phyloP scores from a whole-genome alignment of 2,797 vertebrate genomes.

The Sebastes kiyomatsui region DNA sequence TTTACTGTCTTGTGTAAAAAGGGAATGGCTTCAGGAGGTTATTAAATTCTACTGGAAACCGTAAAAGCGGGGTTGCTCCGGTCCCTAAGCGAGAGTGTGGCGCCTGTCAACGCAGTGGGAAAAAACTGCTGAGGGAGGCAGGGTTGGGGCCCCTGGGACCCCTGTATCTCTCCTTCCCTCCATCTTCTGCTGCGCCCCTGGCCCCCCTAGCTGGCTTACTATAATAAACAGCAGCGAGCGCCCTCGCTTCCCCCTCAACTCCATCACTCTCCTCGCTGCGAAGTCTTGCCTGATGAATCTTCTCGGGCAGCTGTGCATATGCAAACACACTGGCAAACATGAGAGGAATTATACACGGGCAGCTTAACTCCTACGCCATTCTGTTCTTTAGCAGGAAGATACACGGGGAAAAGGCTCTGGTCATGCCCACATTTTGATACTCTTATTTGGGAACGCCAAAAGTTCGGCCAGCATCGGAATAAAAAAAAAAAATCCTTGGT shows the following conservation, averaged over 20 bases:
- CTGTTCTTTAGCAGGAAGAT: constrained; percentile 27
- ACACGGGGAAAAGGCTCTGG: constrained; percentile 5
- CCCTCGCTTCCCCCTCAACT: constrained; percentile 10
- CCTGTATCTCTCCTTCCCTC: constrained; percentile 26
- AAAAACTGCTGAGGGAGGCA: constrained; percentile 71
- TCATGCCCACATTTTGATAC: constrained; percentile 43
- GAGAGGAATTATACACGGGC: constrained; percentile 30
- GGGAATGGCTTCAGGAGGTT: constrained; percentile 51
- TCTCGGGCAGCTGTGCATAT: constrained; percentile 35
- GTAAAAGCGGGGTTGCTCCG: constrained; percentile 35
- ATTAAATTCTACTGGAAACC: constrained; percentile 48
- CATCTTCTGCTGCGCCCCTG: constrained; percentile 47
- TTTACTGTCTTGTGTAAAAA: constrained; percentile 61
- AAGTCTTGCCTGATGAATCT: constrained; percentile 48
- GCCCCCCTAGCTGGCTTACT: constrained; percentile 43
- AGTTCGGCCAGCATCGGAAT: constrained; percentile 48
- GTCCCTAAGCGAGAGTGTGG: constrained; percentile 40
- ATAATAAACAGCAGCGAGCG: constrained; percentile 62
- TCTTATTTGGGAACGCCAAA: constrained; percentile 57
- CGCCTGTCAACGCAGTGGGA: constrained; percentile 46
- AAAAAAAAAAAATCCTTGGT: constrained; percentile 44
- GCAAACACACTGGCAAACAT: constrained; percentile 42
- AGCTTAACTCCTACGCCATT: constrained; percentile 46
- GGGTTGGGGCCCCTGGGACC: constrained; percentile 51
- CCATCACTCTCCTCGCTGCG: constrained; percentile 24